Base-by-base conservation (phyloP, 2,888 invertebrate genomes). In the Spilosoma lubricipeda region DNA sequence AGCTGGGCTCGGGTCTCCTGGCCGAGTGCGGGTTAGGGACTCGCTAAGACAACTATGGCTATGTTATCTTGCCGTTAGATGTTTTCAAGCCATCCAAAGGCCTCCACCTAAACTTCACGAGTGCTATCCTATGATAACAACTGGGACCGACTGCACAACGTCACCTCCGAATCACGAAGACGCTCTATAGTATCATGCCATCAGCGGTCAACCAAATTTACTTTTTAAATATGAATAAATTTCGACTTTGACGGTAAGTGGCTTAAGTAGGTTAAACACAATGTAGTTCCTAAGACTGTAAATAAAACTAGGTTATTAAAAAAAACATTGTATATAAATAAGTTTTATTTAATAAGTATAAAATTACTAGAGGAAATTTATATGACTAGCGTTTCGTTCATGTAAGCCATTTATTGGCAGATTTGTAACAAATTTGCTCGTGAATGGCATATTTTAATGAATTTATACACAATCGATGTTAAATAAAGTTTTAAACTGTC, bases 231-330 rank as follows among this genome's bases (percentile, higher is more conserved):
- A 45, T 18, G 0, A 48, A 48, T 52, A n/a, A 23, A 52, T 52
- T 52, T 52, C 23, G 23, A n/a, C 9, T 52, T 52, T 8, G 9
- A 23, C n/a, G 23, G 20, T n/a, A 52, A n/a, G 23, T n/a, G 59
- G 11, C 27, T 2, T 59, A 59, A 15, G 27, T 30, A 27, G 63
- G 18, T 63, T 63, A 15, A 63, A 30, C 30, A 18, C 3, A 39
- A 27, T 56, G 20, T 65, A 63, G 70, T 56, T 69, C 36, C 36
- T 69, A 36, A 69, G 36, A 36, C 36, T 69, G 69, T 69, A 69
- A 69, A 69, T 56, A 39, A 15, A 30, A 68, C 11, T 33, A 30
- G 18, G 30, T 20, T 52, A 48, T 67, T 20, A 33, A 68, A 33
- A 36, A 69, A 52, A 13, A 20, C 5, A 15, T 36, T 33, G 52